Evolutionary conservation across 2,797 vertebrate genomes (phyloP), one percentile per base, ranked within the genome.

Genomic region (Microctenopoma steveboyesi): DNA sequence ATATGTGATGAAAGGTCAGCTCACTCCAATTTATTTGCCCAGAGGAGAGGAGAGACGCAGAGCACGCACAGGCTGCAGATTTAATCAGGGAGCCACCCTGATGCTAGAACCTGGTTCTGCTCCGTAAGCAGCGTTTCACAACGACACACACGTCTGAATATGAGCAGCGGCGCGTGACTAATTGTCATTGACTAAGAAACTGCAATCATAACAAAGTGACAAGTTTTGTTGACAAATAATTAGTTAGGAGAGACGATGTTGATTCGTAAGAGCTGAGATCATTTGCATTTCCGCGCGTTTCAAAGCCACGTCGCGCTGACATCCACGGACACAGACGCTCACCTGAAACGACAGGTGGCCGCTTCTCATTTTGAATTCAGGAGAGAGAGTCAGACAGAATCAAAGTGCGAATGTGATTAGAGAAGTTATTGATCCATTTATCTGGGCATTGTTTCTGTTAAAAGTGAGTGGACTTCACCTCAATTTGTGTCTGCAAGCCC

Each of bases 1-100:
- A 68, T 76, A 84, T 84, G 61, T 66, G 61, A 86, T 40, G 3
- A 90, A 90, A 92, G 90, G 90, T 91, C 87, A 88, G 64, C 64
- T 69, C 68, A 37, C 78, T 90, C 53, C 66, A 82, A 86, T 91
- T 82, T 84, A 83, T 92, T 89, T 79, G 68, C 71, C 79, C 74
- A 86, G 86, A 86, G 74, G 72, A 85, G 76, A 86, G 55, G 73
- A 86, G 64, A 67, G 58, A 37, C 15, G 12, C 78, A 81, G 81
- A 77, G 82, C 63, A 72, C 59, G 68, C 43, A n/a, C 47, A 59
- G 64, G 49, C 63, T 51, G 64, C 65, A 67, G 66, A 79, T 88
- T 79, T 72, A 87, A 85, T 89, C 74, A 85, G 49, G 50, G 64
- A 57, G 55, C 54, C 76, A 81, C 63, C 77, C 69, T 57, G 63